phyloP scores from a whole-genome alignment of 64 coral and sea anemone genomes.

The Montipora foliosa region DNA sequence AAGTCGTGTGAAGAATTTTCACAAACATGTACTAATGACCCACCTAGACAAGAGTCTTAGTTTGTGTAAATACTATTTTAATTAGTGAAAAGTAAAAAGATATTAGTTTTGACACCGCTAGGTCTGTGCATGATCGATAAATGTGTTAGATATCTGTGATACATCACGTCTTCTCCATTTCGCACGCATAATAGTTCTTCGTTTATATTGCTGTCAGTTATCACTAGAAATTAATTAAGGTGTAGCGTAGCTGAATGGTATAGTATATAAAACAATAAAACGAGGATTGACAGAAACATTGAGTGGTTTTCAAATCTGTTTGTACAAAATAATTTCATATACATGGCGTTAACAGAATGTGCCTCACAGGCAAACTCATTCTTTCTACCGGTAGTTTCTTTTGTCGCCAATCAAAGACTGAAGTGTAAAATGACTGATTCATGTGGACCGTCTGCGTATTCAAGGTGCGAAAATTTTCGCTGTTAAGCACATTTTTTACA shows the following conservation, averaged over 20 bases:
- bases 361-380: not conserved
- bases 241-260: not conserved
- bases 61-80: constrained; percentile 52
- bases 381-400: not conserved
- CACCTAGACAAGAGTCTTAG: not conserved
- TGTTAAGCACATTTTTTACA: too few species aligned
- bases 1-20: not conserved
- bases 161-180: constrained; percentile 23
- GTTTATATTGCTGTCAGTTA: not conserved
- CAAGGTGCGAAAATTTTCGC: too few species aligned
- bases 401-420: not conserved
- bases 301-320: not conserved
- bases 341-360: not conserved
- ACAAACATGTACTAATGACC: not conserved
- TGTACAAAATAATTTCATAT: not conserved
- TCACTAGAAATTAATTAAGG: constrained; percentile 1
- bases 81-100: not conserved
- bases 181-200: not conserved
- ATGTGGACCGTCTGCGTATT: too few species aligned
- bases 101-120: not conserved
- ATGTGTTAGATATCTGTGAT: not conserved
- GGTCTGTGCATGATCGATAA: not conserved
- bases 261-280: not conserved
- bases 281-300: not conserved
- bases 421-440: not conserved